Conservation (phyloP, 2,113 vertebrate species). For the Kryptolebias marmoratus region DNA sequence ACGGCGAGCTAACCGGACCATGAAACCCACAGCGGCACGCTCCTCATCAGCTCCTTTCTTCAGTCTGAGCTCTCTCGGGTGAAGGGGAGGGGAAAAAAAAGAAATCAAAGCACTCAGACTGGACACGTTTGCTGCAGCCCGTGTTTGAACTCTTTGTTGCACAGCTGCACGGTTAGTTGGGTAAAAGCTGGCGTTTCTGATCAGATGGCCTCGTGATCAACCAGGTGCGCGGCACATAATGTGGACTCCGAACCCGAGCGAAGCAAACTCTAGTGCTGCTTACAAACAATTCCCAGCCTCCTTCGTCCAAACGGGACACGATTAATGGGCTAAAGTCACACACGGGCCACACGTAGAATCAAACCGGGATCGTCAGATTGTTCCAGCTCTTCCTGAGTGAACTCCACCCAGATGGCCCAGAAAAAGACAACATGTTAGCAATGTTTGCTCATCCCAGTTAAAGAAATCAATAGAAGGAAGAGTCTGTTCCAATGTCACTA, state of each 20-base stretch:
- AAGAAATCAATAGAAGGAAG: slow-evolving; percentile 7
- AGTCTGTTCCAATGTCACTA: background rate
- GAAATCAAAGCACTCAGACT: background rate
- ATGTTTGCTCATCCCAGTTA: slow-evolving; percentile 7
- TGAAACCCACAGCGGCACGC: slow-evolving; percentile 31
- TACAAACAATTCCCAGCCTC: slow-evolving; percentile 29
- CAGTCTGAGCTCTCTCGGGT: slow-evolving; percentile 20
- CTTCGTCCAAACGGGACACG: slow-evolving; percentile 19
- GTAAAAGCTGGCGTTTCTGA: slow-evolving; percentile 26
- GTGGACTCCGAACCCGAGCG: slow-evolving; percentile 35
- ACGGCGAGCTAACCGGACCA: slow-evolving; percentile 33
- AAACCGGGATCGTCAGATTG: slow-evolving; percentile 34
- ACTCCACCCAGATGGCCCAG: slow-evolving; percentile 24
- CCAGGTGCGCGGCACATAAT: slow-evolving; percentile 16
- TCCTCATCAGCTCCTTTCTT: slow-evolving; percentile 45
- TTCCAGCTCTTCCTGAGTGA: slow-evolving; percentile 30
- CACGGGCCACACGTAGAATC: slow-evolving; percentile 29
- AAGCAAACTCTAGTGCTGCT: slow-evolving; percentile 8
- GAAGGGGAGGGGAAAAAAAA: background rate
- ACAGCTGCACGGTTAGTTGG: slow-evolving; percentile 23
- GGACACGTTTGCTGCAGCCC: slow-evolving; percentile 26
- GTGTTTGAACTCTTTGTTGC: slow-evolving; percentile 39
- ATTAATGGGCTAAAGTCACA: slow-evolving; percentile 10
- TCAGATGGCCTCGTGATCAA: slow-evolving; percentile 9
- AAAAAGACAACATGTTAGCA: slow-evolving; percentile 23